A percentile compares a stretch with the other conserved stretches of the same genome.
Evolutionary conservation across 2,113 vertebrate genomes (phyloP).

Genomic region (Leptobrachium leishanense): DNA sequence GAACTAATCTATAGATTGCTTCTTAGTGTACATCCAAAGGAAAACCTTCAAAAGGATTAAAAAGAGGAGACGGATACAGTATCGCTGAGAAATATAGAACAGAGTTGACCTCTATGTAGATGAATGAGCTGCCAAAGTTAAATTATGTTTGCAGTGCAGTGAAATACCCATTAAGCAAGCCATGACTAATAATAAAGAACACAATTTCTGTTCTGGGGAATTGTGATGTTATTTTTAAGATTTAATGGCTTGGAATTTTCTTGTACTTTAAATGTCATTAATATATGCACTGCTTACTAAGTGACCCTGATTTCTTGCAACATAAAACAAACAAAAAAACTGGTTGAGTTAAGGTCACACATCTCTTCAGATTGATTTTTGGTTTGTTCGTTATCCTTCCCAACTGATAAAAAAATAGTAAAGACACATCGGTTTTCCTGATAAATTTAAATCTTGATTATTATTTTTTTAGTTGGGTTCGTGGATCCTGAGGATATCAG

Average conservation of each 20-base stretch:
- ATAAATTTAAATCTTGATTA: too few species aligned
- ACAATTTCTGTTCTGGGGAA: not conserved
- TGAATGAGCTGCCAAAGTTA: constrained; percentile 1
- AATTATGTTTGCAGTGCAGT: not conserved
- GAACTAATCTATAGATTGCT: not conserved
- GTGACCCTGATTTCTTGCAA: too few species aligned
- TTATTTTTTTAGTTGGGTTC: too few species aligned
- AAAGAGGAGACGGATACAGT: not conserved
- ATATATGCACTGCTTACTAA: too few species aligned
- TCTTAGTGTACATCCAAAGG: constrained; percentile 1
- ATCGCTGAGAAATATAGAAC: not conserved
- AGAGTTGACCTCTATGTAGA: not conserved
- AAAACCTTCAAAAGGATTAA: not conserved
- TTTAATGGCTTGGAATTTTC: not conserved
- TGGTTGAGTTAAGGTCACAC: too few species aligned
- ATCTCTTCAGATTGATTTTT: too few species aligned
- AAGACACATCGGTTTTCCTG: too few species aligned
- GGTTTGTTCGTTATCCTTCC: too few species aligned
- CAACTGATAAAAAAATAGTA: too few species aligned
- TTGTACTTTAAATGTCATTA: too few species aligned
- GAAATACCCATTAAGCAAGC: not conserved
- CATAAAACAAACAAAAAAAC: too few species aligned
- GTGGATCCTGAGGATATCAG: too few species aligned
- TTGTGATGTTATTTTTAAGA: not conserved
- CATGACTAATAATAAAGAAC: not conserved